Conservation (phyloP, 2,113 vertebrate species). For the Hippocampus guttulatus region DNA sequence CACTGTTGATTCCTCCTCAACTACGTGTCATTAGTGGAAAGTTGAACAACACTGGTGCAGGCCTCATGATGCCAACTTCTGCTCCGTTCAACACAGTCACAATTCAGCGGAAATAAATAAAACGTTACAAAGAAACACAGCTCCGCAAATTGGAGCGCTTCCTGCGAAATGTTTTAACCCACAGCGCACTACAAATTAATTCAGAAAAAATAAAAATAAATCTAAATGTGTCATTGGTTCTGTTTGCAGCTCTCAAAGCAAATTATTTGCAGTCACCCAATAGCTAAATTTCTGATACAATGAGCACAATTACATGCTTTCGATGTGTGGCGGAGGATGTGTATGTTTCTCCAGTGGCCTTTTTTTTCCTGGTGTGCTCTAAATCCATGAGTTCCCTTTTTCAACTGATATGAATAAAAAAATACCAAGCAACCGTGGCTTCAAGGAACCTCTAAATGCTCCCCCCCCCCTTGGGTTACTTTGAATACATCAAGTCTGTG, state of each 20-base stretch:
- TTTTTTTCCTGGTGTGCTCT: conserved; percentile 5
- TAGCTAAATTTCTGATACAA: not conserved
- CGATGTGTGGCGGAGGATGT: conserved; percentile 15
- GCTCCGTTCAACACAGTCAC: no score
- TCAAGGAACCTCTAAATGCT: conserved; percentile 55
- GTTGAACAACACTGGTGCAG: no score
- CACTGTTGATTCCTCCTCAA: no score
- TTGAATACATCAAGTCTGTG: conserved; percentile 54
- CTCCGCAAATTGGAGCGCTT: no score
- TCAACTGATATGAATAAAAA: conserved; percentile 58
- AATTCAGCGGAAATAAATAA: no score
- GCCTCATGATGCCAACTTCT: no score
- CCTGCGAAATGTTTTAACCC: no score
- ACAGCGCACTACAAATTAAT: no score
- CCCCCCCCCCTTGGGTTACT: conserved; percentile 14
- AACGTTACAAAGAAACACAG: no score
- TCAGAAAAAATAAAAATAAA: no score
- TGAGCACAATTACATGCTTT: not conserved
- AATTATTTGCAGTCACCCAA: no score
- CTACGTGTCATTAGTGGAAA: no score
- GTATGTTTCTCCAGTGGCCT: conserved; percentile 30
- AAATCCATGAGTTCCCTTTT: conserved; percentile 47
- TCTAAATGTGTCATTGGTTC: not conserved
- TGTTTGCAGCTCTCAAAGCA: not conserved
- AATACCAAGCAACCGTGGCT: conserved; percentile 43